These are phyloP conservation scores for Sepioteuthis lessoniana DNA, from an alignment of 2,888 invertebrate genomes.

Conservation along the genomic window DNA sequence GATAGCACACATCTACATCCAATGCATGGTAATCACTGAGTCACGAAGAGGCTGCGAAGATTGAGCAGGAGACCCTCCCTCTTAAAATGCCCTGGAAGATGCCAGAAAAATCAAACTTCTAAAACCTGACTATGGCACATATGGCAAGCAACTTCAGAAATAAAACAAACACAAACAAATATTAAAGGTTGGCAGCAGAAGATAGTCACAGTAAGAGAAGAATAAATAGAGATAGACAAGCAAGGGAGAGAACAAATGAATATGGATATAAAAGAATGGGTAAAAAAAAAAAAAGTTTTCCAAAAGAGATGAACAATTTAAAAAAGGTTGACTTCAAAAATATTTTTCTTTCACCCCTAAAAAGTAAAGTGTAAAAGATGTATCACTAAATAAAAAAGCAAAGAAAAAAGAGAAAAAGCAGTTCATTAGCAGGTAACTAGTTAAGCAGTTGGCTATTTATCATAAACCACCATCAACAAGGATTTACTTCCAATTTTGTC, in stretches of 20 bases:
- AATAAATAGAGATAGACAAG: not conserved
- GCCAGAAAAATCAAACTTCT: slow-evolving; percentile 45
- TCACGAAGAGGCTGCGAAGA: slow-evolving; percentile 37
- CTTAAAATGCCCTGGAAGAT: slow-evolving; percentile 48
- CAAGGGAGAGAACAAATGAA: not conserved
- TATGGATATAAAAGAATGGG: not conserved
- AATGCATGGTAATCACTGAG: too few relatives aligned
- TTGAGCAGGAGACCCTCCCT: slow-evolving; percentile 43
- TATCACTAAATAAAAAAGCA: not conserved
- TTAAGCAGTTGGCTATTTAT: too few relatives aligned
- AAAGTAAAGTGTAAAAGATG: not conserved
- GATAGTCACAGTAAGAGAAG: not conserved
- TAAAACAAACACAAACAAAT: not conserved
- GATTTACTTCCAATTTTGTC: too few relatives aligned
- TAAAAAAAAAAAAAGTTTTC: not conserved
- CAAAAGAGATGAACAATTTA: too few relatives aligned
- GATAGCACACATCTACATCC: too few relatives aligned
- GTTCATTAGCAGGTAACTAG: too few relatives aligned
- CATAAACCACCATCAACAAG: too few relatives aligned
- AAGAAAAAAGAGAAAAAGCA: too few relatives aligned
- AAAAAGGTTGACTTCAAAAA: too few relatives aligned
- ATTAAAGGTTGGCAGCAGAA: not conserved
- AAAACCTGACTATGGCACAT: slow-evolving; percentile 39
- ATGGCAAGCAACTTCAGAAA: not conserved
- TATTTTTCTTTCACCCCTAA: not conserved